Conservation (phyloP, 2,797 vertebrate genomes). For the Pampus argenteus region DNA sequence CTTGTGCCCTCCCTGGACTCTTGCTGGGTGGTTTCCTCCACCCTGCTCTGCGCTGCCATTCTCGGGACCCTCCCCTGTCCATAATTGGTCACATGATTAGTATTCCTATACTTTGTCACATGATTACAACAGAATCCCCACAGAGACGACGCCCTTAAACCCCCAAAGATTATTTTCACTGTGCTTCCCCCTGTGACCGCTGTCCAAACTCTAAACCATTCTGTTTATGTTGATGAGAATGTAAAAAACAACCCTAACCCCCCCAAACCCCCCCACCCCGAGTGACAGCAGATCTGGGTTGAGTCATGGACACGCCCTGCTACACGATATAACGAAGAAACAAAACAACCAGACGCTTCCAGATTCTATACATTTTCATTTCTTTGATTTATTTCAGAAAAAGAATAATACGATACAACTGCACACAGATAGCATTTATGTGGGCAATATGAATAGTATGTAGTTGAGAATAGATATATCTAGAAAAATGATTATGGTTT, state of each 20-base stretch:
- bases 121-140: constrained; percentile 66
- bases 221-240: constrained; percentile 81
- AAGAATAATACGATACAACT: constrained; percentile 79
- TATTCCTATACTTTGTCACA: constrained; percentile 59
- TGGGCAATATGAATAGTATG: constrained; percentile 86
- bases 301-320: constrained; percentile 66
- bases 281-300: constrained; percentile 63
- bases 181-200: constrained; percentile 79
- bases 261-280: not conserved
- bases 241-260: constrained; percentile 56
- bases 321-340: constrained; percentile 67
- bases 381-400: constrained; percentile 76
- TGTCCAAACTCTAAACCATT: constrained; percentile 66
- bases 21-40: constrained; percentile 43
- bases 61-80: constrained; percentile 13
- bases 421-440: constrained; percentile 86
- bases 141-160: constrained; percentile 51
- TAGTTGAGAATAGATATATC: constrained; percentile 86
- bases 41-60: constrained; percentile 12
- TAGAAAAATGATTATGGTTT: constrained; percentile 85
- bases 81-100: constrained; percentile 63
- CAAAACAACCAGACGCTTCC: constrained; percentile 75
- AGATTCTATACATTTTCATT: constrained; percentile 74
- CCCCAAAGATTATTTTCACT: constrained; percentile 81
- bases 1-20: constrained; percentile 53